Base-by-base conservation (phyloP, 2,113 vertebrate species). In the Charadrius vociferus region DNA sequence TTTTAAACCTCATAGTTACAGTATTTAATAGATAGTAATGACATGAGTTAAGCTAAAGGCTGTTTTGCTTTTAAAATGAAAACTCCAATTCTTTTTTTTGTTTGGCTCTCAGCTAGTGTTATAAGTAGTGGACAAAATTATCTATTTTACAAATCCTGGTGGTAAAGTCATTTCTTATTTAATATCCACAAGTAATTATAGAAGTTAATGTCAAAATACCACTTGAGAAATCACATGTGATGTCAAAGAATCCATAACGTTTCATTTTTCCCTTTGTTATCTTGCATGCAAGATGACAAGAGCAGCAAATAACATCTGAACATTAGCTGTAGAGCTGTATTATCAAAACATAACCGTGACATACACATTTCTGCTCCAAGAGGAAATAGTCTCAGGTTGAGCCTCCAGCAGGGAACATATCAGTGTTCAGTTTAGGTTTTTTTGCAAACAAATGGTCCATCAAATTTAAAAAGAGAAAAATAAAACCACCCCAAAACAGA, bases 291-390 rank as follows among this genome's bases (percentile, higher is more conserved):
- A 49, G 81, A 73, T 10, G 29, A 68, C n/a, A 80, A 83, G n/a
- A 32, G 67, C 53, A 90, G 18, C 6, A 87, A 86, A 50, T 23
- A 59, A 41, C 26, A 63, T 22, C 52, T 67, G 59, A 88, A 36
- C 36, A 18, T 91, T 24, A 67, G 22, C 39, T 74, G 43, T 83
- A 88, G 49, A 96, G 66, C 43, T 83, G 17, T 62, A 30, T 89
- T 90, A 87, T 66, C 82, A 89, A 90, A 95, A 91, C 72, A 39
- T 58, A 95, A 84, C 68, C 80, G 85, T 8, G n/a, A 83, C 53
- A 90, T 34, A 14, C 7, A 93, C 63, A 59, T 63, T 45, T 88
- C 55, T 75, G 55, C 59, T 97, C 86, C 82, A 94, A 92, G 36
- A 85, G 26, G 14, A 86, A 94, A 80, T 41, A 87, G 79, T 73